Evolutionary conservation across 2,888 invertebrate genomes (phyloP), one percentile per base, ranked within the genome.

Genomic region (Heliconius ismenius): DNA sequence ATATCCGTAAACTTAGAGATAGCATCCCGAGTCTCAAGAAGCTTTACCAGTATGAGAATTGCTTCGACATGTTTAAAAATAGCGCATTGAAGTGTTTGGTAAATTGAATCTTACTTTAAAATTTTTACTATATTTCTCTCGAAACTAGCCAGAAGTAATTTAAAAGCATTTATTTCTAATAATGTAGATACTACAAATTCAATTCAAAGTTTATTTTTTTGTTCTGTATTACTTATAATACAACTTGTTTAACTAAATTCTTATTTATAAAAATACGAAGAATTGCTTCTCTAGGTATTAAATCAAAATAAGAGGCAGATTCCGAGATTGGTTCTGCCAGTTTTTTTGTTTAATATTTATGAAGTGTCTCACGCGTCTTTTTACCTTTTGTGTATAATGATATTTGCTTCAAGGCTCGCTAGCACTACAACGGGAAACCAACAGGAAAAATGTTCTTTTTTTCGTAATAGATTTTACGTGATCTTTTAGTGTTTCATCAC

Each of bases 341-440:
- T 91, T 92, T 88, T 89, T 89, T 90, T 88, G 85, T 90, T 92
- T 90, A 92, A 92, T 92, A 92, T 92, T 92, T 92, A 92, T 90
- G 90, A 91, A 90, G 85, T 85, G 86, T 86, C 88, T 88, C 88
- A 88, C 87, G 87, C 87, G 88, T 88, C 87, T 85, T 79, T 77
- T 78, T 87, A 91, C 88, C 88, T 91, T 49, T 88, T 86, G 85
- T 88, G 84, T 90, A 91, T 90, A 91, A 91, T 90, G 86, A 85
- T 87, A 87, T 91, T 91, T 87, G 85, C 86, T 88, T 89, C 88
- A 87, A 87, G 88, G 87, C 86, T 82, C 85, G 84, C 85, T 86
- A 87, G 85, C 86, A 88, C 83, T 87, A 86, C 86, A 87, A 90
- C 69, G 87, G 84, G 85, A 88, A 90, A 88, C 86, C 87, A 87